Conservation (phyloP, 2,888 invertebrate genomes). For the Pediacus dermestoides region DNA sequence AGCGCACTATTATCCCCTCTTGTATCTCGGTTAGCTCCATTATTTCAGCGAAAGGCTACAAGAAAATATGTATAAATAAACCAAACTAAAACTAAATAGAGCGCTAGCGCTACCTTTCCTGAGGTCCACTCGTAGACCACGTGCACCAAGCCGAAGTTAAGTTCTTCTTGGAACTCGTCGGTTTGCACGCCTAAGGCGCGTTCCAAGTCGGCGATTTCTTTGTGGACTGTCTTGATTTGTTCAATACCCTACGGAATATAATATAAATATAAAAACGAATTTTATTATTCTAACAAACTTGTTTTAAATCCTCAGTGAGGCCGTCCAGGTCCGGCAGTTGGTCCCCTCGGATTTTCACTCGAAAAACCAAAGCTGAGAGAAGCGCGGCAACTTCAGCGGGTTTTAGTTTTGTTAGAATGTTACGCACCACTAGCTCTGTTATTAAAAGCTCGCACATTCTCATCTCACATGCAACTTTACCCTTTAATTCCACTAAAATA, state of each 20-base stretch:
- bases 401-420: slow-evolving; percentile 79
- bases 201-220: slow-evolving; percentile 66
- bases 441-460: slow-evolving; percentile 86
- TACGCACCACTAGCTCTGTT: slow-evolving; percentile 89
- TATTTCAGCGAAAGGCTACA: slow-evolving; percentile 85
- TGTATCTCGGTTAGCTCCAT: slow-evolving; percentile 91
- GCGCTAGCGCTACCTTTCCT: slow-evolving; percentile 61
- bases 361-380: slow-evolving; percentile 89
- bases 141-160: slow-evolving; percentile 88
- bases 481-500: slow-evolving; percentile 68
- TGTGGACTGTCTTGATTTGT: slow-evolving; percentile 66
- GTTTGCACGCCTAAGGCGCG: slow-evolving; percentile 57
- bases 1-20: slow-evolving; percentile 96
- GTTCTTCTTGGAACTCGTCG: slow-evolving; percentile 55
- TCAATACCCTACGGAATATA: slow-evolving; percentile 60
- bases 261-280: slow-evolving; percentile 6
- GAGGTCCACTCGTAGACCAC: slow-evolving; percentile 97
- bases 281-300: slow-evolving; percentile 45
- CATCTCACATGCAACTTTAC: slow-evolving; percentile 83
- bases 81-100: slow-evolving; percentile 1
- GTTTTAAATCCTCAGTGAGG: slow-evolving; percentile 57
- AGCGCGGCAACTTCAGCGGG: slow-evolving; percentile 93
- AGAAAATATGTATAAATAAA: too few relatives aligned
- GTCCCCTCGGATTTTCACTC: slow-evolving; percentile 69
- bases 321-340: slow-evolving; percentile 25